Percentiles rank a stretch among this genome's conserved stretches.
These are phyloP conservation scores for Pinctada fucata DNA, from an alignment of 2,888 invertebrate genomes.

Conservation along the genomic window DNA sequence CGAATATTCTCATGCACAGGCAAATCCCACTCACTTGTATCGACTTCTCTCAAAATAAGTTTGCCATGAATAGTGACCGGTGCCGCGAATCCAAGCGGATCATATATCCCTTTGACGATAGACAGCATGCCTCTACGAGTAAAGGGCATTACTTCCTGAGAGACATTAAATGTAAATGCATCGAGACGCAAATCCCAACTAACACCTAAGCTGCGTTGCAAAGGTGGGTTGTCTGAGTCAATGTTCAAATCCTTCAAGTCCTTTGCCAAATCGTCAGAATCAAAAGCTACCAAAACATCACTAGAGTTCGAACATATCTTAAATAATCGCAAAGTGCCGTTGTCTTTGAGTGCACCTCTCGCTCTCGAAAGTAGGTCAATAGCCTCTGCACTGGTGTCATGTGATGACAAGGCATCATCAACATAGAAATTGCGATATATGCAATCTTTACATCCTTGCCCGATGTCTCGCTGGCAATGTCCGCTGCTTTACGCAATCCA, in stretches of 20 bases:
- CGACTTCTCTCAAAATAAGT: conserved; percentile 19
- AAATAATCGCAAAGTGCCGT: too few relatives aligned
- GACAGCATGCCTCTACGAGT: conserved; percentile 14
- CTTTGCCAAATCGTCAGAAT: conserved; percentile 4
- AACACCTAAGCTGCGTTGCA: conserved; percentile 20
- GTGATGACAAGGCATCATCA: conserved; percentile 25
- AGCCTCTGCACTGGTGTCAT: neutral
- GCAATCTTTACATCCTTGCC: too few relatives aligned
- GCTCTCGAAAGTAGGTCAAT: too few relatives aligned
- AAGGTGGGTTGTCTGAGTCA: neutral
- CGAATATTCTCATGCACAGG: conserved; percentile 11
- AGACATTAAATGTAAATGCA: conserved; percentile 6
- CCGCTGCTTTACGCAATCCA: too few relatives aligned
- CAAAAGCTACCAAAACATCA: too few relatives aligned
- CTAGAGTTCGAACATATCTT: too few relatives aligned
- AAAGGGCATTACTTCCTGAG: conserved; percentile 7
- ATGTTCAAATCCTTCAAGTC: conserved; percentile 18
- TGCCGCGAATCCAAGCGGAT: conserved; percentile 17
- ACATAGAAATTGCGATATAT: too few relatives aligned
- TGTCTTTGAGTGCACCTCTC: too few relatives aligned
- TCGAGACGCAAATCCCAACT: conserved; percentile 11
- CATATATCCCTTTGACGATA: conserved; percentile 19
- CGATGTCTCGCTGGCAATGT: too few relatives aligned
- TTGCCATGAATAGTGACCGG: conserved; percentile 15
- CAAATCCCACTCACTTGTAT: conserved; percentile 13